Conservation (phyloP, 2,888 invertebrate genomes). For the Papilio demoleus region DNA sequence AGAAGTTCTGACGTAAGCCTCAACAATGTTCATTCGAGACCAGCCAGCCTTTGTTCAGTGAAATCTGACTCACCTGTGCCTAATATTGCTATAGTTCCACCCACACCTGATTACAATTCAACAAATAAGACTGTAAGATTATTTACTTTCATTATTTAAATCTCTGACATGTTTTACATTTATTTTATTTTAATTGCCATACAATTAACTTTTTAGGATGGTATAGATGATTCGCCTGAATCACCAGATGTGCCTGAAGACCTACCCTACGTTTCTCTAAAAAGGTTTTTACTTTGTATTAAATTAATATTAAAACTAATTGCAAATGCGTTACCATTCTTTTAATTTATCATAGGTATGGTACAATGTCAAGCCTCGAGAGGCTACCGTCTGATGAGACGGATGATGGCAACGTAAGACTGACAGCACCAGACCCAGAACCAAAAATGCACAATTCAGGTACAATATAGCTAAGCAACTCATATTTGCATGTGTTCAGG, state of each 20-base stretch:
- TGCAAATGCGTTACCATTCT: slow-evolving; percentile 14
- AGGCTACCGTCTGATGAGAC: slow-evolving; percentile 86
- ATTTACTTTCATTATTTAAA: slow-evolving; percentile 24
- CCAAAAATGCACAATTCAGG: slow-evolving; percentile 66
- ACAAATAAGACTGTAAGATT: slow-evolving; percentile 76
- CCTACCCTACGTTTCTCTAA: slow-evolving; percentile 88
- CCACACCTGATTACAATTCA: slow-evolving; percentile 86
- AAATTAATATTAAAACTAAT: background rate
- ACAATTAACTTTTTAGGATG: slow-evolving; percentile 61
- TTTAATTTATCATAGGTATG: slow-evolving; percentile 75
- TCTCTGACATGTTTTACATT: slow-evolving; percentile 20
- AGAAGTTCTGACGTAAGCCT: slow-evolving; percentile 57
- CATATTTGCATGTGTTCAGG: background rate
- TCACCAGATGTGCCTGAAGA: slow-evolving; percentile 88
- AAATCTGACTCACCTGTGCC: slow-evolving; percentile 83
- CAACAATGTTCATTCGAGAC: slow-evolving; percentile 73
- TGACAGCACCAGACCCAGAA: slow-evolving; percentile 71
- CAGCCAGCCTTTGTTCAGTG: slow-evolving; percentile 69
- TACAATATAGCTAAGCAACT: slow-evolving; percentile 42
- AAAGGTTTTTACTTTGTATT: slow-evolving; percentile 69
- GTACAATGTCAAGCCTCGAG: slow-evolving; percentile 89
- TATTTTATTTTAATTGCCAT: slow-evolving; percentile 14
- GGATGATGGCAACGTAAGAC: slow-evolving; percentile 82
- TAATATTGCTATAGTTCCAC: slow-evolving; percentile 89
- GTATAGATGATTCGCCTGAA: slow-evolving; percentile 86